Conservation (phyloP, 1,140 invertebrate species). For the Sweltsa coloradensis region DNA sequence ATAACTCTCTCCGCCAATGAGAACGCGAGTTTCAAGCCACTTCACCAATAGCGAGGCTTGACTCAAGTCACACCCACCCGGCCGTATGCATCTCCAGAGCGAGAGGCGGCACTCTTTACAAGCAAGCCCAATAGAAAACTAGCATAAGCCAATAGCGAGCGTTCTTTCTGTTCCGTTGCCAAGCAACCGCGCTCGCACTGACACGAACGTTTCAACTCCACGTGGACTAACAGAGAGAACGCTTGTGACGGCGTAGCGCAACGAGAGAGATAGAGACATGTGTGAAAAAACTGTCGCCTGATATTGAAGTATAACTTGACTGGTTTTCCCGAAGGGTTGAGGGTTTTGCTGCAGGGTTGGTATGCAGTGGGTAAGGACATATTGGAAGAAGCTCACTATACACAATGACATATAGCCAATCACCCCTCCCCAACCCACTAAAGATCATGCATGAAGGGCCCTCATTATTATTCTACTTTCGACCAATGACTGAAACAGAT, state of each 20-base stretch:
- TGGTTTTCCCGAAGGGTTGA: no score
- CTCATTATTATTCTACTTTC: no score
- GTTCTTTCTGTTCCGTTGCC: slow-evolving; percentile 13
- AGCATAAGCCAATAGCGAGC: slow-evolving; percentile 6
- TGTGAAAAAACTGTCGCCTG: background rate
- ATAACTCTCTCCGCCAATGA: slow-evolving; percentile 13
- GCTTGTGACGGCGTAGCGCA: background rate
- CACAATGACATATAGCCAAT: no score
- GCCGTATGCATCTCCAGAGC: background rate
- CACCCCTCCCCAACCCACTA: no score
- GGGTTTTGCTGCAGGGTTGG: slow-evolving; percentile 8
- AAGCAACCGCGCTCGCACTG: slow-evolving; percentile 10
- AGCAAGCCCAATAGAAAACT: slow-evolving; percentile 11
- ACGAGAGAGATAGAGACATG: slow-evolving; percentile 1
- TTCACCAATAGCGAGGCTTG: slow-evolving; percentile 11
- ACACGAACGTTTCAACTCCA: slow-evolving; percentile 10
- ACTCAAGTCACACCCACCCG: background rate
- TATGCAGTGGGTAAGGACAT: background rate
- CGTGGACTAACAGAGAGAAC: slow-evolving; percentile 6
- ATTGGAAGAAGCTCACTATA: no score
- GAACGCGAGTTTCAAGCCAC: background rate
- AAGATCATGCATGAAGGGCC: no score
- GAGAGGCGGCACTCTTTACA: slow-evolving; percentile 11
- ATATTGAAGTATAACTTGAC: slow-evolving; percentile 13
- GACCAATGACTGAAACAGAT: no score